Base-by-base conservation (phyloP, 2,113 vertebrate species). In the Aspiorhynchus laticeps region DNA sequence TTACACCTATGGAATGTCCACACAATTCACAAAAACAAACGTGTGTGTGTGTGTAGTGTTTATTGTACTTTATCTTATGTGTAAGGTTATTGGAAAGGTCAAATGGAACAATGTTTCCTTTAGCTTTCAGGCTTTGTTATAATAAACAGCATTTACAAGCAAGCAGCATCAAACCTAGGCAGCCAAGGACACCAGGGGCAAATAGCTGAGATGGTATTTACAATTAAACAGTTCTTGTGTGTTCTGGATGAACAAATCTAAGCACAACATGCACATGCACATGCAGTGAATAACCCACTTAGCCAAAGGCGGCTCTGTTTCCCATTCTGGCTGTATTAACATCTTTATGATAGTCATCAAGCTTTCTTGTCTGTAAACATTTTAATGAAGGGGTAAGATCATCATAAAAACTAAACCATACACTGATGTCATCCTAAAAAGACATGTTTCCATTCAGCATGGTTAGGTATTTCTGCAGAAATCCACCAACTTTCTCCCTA, bases 101-200 rank as follows among this genome's bases (percentile, higher is more conserved):
- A 76, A 12, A 56, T 36, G 61, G 31, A 85, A 73, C 19, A 59
- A 56, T 38, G 33, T 88, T 67, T 46, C 65, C 12, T 12, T 14
- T 19, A 51, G 69, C 56, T 2, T 82, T 14, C 8, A 85, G 76
- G 59, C 56, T 80, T 21, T 79, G 33, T 80, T 83, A 87, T 80
- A 82, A 87, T 87, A 87, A 87, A 89, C 81, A 89, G 85, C 41
- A 61, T 89, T 89, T 84, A 89, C 75, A 75, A 80, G 81, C 75
- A 75, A 80, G 81, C 67, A 2, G 56, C 21, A 56, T 43, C 67
- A 86, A 88, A 8, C 75, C 81, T n/a, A 8, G 11, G 46, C 56
- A 81, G 74, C 65, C 65, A 87, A 71, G 14, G 26, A 38, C 53
- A 2, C 17, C 33, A 28, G 81, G 79, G 41, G 15, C 83, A 61